Base-by-base conservation (phyloP, 2,797 vertebrate genomes). In the Lindbergichthys nudifrons region DNA sequence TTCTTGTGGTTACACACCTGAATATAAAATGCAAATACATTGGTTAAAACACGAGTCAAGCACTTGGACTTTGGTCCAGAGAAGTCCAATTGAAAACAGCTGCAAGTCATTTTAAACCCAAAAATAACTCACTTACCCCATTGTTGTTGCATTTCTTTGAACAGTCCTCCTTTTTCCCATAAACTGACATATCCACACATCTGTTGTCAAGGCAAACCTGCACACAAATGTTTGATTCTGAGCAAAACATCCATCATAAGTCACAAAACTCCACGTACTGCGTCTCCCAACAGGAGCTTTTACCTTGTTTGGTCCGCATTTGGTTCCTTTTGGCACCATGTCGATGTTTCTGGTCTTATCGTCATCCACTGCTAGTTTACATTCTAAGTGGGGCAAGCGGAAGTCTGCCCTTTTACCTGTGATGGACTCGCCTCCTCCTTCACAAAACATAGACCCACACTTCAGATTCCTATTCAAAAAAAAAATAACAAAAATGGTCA, bases 1-100 rank as follows among this genome's bases (percentile, higher is more conserved):
- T 73, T 83, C 84, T 95, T 94, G 75, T 97, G 96, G 65, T 96
- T 96, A 88, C 97, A 98, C 72, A 96, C 95, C 97, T 97, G 54
- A 4, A 18, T 1, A 71, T 21, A 3, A 69, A 80, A 51, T 0
- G 10, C 50, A 56, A 13, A 3, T 30, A 41, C 53, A 13, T 13
- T 0, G n/a, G 13, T 41, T 41, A 1, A 65, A 42, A 54, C 23
- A 7, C 4, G 21, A 68, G 61, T 64, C 10, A 2, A 32, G 16
- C 14, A 10, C 3, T 45, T 10, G 6, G 19, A 36, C 15, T 30
- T 66, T 8, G 14, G 9, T n/a, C n/a, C 39, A 26, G 47, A 43
- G 11, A 42, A 23, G 8, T 70, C 30, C 16, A 15, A 63, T 0
- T 32, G 10, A 36, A 64, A 58, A 14, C 32, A n/a, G 11, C n/a